phyloP scores from a whole-genome alignment of 2,797 vertebrate species.

The Scolopax rusticola region DNA sequence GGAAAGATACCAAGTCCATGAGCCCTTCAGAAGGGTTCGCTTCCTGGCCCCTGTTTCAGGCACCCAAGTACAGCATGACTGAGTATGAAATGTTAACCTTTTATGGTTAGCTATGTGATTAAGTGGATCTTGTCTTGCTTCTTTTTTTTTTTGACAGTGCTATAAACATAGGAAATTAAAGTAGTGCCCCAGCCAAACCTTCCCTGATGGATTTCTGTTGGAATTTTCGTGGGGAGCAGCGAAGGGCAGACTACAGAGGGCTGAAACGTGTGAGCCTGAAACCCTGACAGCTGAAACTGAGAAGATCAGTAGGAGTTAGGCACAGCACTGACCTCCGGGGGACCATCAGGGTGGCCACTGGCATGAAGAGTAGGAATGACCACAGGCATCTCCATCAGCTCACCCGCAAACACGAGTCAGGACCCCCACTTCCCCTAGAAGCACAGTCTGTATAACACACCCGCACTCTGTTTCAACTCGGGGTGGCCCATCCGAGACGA shows the following conservation, averaged over 20 bases:
- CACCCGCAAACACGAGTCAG: background rate
- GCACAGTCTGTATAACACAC: too few species aligned
- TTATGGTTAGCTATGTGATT: constrained; percentile 41
- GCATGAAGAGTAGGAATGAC: accelerated
- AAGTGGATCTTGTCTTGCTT: constrained; percentile 28
- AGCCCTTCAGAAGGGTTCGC: background rate
- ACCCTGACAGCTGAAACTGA: background rate
- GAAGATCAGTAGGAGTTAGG: background rate
- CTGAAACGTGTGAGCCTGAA: background rate
- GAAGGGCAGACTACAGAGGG: background rate
- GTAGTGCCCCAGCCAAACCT: background rate
- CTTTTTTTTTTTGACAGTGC: constrained; percentile 39
- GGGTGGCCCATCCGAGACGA: background rate
- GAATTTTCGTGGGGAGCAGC: background rate
- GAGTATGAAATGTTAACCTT: constrained; percentile 42
- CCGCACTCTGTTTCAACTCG: background rate
- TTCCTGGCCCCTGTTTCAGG: background rate
- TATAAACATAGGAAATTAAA: constrained; percentile 35
- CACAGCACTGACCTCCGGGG: background rate
- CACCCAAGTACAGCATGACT: background rate
- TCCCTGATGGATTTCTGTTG: constrained; percentile 9
- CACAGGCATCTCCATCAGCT: background rate
- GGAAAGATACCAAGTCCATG: background rate
- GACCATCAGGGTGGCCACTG: background rate
- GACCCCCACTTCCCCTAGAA: background rate